phyloP scores from a whole-genome alignment of 2,797 vertebrate genomes.

The Erethizon dorsatum region DNA sequence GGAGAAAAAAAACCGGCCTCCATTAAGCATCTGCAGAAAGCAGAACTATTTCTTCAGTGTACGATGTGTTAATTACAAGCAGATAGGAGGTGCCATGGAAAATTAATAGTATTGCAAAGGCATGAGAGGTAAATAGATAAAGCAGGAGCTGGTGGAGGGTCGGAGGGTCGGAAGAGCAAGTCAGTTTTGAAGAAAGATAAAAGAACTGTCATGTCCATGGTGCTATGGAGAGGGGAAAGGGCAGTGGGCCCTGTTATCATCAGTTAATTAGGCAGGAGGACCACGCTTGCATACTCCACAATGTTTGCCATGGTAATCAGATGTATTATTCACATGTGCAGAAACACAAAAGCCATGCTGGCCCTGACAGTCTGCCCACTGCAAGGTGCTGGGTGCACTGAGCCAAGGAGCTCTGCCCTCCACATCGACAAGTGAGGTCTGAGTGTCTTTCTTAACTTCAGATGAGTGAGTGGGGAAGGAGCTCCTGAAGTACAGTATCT shows the following conservation, averaged over 20 bases:
- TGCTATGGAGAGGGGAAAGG: conserved; percentile 90
- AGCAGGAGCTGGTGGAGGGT: conserved; percentile 89
- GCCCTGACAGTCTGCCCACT: conserved; percentile 83
- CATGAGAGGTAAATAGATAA: conserved; percentile 91
- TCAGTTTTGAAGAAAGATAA: conserved; percentile 92
- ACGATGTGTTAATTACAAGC: conserved; percentile 92
- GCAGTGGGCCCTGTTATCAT: conserved; percentile 92
- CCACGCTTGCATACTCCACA: conserved; percentile 86
- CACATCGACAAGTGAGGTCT: background rate
- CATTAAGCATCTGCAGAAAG: conserved; percentile 88
- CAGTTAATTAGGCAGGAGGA: conserved; percentile 93
- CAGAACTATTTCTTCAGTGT: conserved; percentile 85
- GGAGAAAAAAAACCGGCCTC: conserved; percentile 86
- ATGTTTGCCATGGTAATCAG: conserved; percentile 91
- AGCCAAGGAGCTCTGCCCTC: background rate
- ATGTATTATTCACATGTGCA: conserved; percentile 91
- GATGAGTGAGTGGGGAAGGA: background rate
- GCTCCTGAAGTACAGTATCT: conserved; percentile 72
- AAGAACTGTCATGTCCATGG: conserved; percentile 91
- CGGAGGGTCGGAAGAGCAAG: conserved; percentile 91
- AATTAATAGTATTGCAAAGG: conserved; percentile 91
- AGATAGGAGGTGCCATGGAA: conserved; percentile 90
- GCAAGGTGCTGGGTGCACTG: conserved; percentile 83
- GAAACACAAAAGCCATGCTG: conserved; percentile 87
- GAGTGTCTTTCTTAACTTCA: conserved; percentile 67